phyloP scores from a whole-genome alignment of 2,797 vertebrate species.

The Etheostoma nigrum region DNA sequence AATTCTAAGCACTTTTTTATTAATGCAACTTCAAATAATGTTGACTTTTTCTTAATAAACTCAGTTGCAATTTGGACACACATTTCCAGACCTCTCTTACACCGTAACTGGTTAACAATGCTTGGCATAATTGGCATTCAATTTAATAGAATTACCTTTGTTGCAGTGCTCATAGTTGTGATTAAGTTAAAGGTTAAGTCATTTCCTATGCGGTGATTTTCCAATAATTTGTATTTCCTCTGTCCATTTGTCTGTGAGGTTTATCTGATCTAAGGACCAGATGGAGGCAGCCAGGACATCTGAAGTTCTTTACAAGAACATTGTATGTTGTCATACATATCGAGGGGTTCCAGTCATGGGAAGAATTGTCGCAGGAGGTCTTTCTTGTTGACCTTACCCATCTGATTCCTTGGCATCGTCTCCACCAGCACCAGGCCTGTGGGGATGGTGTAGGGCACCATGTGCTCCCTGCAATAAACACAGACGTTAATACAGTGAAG shows the following conservation, averaged over 20 bases:
- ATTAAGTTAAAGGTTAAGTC: slow-evolving; percentile 22
- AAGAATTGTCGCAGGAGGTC: slow-evolving; percentile 90
- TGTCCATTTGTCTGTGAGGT: background rate
- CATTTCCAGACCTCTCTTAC: background rate
- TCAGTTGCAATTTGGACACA: background rate
- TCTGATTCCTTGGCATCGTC: slow-evolving; percentile 94
- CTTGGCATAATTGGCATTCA: background rate
- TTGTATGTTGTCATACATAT: background rate
- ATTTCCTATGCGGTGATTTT: slow-evolving; percentile 6
- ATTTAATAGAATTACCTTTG: background rate
- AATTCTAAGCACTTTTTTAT: background rate
- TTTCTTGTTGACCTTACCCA: slow-evolving; percentile 98
- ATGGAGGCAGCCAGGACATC: background rate
- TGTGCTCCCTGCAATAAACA: slow-evolving; percentile 85
- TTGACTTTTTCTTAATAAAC: background rate
- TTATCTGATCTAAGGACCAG: slow-evolving; percentile 4
- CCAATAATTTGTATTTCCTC: slow-evolving; percentile 4
- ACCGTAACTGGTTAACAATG: background rate
- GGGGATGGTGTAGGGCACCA: slow-evolving; percentile 90
- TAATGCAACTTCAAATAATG: background rate
- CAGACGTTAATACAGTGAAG: slow-evolving; percentile 45
- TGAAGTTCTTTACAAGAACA: slow-evolving; percentile 26
- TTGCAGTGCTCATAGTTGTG: slow-evolving; percentile 6
- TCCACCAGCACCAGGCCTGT: slow-evolving; percentile 91
- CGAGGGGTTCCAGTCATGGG: slow-evolving; percentile 40